Conservation (phyloP, 2,113 vertebrate genomes). For the Passer domesticus region DNA sequence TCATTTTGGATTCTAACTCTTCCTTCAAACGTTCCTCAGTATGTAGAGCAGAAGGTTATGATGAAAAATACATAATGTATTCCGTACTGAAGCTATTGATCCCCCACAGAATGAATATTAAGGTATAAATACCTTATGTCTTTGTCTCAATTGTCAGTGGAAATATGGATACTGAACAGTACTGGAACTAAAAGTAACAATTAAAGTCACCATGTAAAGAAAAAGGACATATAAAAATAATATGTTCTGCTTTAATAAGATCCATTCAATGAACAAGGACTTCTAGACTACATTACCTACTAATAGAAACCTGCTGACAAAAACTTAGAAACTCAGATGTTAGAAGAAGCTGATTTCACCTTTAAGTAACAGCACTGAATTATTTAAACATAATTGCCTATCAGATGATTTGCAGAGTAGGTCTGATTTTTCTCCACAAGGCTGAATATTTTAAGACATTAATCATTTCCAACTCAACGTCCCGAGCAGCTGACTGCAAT, state of each 20-base stretch:
- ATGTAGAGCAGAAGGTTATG: not conserved
- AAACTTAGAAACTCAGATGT: not conserved
- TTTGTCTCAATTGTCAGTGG: not conserved
- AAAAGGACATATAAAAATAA: not conserved
- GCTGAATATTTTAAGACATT: conserved; percentile 36
- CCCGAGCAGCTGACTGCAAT: conserved; percentile 15
- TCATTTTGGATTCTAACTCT: not conserved
- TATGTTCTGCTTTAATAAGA: not conserved
- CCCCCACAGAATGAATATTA: not conserved
- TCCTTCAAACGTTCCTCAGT: not conserved
- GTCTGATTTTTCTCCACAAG: conserved; percentile 33
- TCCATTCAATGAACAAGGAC: not conserved
- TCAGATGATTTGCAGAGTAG: conserved; percentile 5
- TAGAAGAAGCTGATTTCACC: conserved; percentile 26
- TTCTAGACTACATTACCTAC: not conserved
- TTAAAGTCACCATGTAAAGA: not conserved
- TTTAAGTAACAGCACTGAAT: conserved; percentile 12
- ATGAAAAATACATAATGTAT: not conserved
- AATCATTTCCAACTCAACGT: conserved; percentile 14
- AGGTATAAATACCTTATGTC: not conserved
- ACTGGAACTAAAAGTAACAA: not conserved
- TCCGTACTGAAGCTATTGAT: not conserved
- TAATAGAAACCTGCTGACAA: conserved; percentile 15
- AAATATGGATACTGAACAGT: not conserved
- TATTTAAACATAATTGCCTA: conserved; percentile 42